phyloP scores from a whole-genome alignment of 2,797 vertebrate species.

The Salmo trutta region DNA sequence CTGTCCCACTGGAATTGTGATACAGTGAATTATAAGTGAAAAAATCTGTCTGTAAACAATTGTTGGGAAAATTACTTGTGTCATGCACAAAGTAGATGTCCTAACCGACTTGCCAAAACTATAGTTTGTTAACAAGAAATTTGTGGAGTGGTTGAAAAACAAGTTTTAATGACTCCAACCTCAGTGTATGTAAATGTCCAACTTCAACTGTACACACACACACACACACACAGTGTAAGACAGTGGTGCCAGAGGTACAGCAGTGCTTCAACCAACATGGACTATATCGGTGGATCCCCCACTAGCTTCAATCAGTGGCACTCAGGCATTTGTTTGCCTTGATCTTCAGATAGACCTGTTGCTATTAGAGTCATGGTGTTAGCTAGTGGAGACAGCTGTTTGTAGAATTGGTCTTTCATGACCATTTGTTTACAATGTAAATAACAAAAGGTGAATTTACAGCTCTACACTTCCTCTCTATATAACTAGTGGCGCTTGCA shows the following conservation, averaged over 20 bases:
- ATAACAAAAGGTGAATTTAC: not conserved
- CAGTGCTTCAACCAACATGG: not conserved
- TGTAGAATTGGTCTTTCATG: not conserved
- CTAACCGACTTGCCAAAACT: too few species aligned
- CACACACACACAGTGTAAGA: not conserved
- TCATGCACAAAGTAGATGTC: too few species aligned
- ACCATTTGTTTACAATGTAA: not conserved
- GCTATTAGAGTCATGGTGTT: constrained; percentile 1
- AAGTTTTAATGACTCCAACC: too few species aligned
- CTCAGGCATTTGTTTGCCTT: not conserved
- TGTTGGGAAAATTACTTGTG: too few species aligned
- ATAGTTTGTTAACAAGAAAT: too few species aligned
- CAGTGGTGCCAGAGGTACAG: not conserved
- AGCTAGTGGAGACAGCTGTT: not conserved
- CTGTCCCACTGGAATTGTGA: too few species aligned
- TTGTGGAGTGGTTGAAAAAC: too few species aligned
- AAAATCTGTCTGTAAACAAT: not conserved
- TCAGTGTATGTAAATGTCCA: too few species aligned
- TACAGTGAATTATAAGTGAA: not conserved
- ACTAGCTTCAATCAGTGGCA: not conserved
- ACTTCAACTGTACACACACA: too few species aligned
- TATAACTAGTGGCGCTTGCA: too few species aligned
- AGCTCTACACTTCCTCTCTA: too few species aligned
- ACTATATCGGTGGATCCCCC: constrained; percentile 2
- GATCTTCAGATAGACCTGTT: not conserved